phyloP scores from a whole-genome alignment of 2,113 vertebrate genomes.

The Calidris pugnax region DNA sequence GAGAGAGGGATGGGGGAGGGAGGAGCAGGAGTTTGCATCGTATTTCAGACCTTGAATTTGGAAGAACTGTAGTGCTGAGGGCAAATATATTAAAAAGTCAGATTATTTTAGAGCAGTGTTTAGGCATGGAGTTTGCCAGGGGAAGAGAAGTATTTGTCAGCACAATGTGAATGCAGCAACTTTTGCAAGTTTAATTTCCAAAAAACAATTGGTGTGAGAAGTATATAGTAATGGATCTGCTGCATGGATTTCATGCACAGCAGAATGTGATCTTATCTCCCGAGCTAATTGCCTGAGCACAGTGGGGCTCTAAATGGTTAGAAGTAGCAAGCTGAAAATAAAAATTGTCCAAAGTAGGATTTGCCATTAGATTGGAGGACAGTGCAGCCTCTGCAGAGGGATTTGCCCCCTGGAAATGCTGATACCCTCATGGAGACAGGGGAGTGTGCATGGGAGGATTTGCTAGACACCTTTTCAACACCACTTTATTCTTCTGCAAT shows the following conservation, averaged over 20 bases:
- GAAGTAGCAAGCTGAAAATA: neutral
- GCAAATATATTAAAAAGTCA: neutral
- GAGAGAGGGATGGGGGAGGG: neutral
- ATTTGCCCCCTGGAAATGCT: neutral
- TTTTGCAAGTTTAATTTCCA: neutral
- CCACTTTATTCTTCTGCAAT: neutral
- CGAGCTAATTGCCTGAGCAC: neutral
- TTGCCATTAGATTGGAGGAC: neutral
- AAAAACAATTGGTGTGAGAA: neutral
- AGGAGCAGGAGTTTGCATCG: neutral
- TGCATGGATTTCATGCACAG: neutral
- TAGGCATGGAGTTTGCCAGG: neutral
- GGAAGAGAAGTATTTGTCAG: neutral
- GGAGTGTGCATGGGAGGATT: too few relatives aligned
- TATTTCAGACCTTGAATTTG: constrained; percentile 19
- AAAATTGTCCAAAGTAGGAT: neutral
- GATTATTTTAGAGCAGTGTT: neutral
- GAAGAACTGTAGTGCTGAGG: neutral
- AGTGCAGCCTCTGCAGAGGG: neutral
- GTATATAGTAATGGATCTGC: neutral
- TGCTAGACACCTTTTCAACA: neutral
- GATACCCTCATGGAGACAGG: neutral
- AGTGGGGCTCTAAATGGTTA: neutral
- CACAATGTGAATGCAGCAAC: neutral
- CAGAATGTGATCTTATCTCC: neutral